Base-by-base conservation (phyloP, 2,888 invertebrate species). In the Apodemia mormo region DNA sequence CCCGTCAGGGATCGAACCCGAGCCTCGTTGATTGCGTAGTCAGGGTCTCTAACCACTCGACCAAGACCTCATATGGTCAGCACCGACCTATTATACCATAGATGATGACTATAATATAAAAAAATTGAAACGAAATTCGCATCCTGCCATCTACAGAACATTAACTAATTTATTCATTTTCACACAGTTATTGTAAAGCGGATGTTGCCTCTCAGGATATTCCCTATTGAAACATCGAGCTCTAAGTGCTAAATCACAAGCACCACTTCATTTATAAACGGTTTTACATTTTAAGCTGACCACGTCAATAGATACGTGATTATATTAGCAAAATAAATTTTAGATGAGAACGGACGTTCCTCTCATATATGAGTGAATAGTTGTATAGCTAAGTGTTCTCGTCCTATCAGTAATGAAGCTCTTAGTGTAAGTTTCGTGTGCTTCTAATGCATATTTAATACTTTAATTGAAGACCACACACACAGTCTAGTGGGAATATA, bases 131-230 rank as follows among this genome's bases (percentile, higher is more conserved):
- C 8, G 43, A 2, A 43, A 43, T 43, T 43, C 43, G 43, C 52
- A 56, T 56, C 29, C 29, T 22, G 29, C 29, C 29, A n/a, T n/a
- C 6, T 3, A 52, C 12, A 29, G 37, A 37, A 37, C 37, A 37
- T 37, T 22, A 29, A 56, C 29, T 56, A 29, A 22, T 56, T 22
- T 7, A 22, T n/a, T 30, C 29, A 73, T 72, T 81, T 87, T 89
- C 88, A 81, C 89, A 88, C 87, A 85, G 73, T 80, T 72, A 77
- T 75, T 72, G 67, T 69, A 65, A 72, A 75, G 77, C 86, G 87
- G 88, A 88, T 80, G 79, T 73, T 74, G 74, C 78, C 78, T 77
- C 82, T 84, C 80, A 85, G 86, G 87, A 88, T 81, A 78, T 77
- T 67, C 69, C 75, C 78, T 72, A 78, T 80, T 78, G 77, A 78